Conservation (phyloP, 2,888 invertebrate species). For the Brenthis ino region DNA sequence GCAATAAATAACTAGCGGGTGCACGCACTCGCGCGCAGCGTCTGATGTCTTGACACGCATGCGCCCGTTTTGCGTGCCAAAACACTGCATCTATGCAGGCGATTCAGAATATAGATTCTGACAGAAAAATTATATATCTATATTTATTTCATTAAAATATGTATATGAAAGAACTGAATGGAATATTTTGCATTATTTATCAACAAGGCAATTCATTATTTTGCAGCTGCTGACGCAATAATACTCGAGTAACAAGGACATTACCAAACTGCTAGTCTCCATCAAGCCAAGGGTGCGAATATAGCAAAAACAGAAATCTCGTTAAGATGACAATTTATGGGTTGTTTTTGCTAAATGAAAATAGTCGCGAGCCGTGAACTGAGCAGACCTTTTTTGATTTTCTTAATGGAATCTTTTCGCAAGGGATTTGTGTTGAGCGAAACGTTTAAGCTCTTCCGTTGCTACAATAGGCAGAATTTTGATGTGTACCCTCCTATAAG, state of each 20-base stretch:
- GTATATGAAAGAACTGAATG: slow-evolving; percentile 3
- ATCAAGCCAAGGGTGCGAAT: slow-evolving; percentile 72
- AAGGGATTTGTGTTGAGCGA: slow-evolving; percentile 77
- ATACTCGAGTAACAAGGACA: slow-evolving; percentile 52
- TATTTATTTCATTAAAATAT: slow-evolving; percentile 16
- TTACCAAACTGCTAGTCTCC: slow-evolving; percentile 49
- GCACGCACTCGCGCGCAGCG: slow-evolving; percentile 77
- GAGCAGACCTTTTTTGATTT: slow-evolving; percentile 81
- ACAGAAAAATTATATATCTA: slow-evolving; percentile 31
- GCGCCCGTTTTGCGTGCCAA: slow-evolving; percentile 69
- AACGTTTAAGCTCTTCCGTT: slow-evolving; percentile 67
- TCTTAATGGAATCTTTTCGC: slow-evolving; percentile 82
- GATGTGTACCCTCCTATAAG: slow-evolving; percentile 27
- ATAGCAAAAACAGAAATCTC: slow-evolving; percentile 81
- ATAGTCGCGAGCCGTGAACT: slow-evolving; percentile 77
- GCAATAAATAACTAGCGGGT: slow-evolving; percentile 73
- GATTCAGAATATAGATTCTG: slow-evolving; percentile 41
- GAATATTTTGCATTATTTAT: slow-evolving; percentile 1
- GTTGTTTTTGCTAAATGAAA: slow-evolving; percentile 83
- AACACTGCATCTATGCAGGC: slow-evolving; percentile 59
- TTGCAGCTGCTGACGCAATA: slow-evolving; percentile 55
- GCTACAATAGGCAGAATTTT: slow-evolving; percentile 29
- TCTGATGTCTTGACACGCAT: slow-evolving; percentile 69
- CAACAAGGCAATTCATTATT: slow-evolving; percentile 8
- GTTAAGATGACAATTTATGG: slow-evolving; percentile 83